A percentile compares a stretch with the other conserved stretches of the same genome.
Evolutionary conservation across 2,113 vertebrate species (phyloP).

Genomic region (Rhinoderma darwinii): DNA sequence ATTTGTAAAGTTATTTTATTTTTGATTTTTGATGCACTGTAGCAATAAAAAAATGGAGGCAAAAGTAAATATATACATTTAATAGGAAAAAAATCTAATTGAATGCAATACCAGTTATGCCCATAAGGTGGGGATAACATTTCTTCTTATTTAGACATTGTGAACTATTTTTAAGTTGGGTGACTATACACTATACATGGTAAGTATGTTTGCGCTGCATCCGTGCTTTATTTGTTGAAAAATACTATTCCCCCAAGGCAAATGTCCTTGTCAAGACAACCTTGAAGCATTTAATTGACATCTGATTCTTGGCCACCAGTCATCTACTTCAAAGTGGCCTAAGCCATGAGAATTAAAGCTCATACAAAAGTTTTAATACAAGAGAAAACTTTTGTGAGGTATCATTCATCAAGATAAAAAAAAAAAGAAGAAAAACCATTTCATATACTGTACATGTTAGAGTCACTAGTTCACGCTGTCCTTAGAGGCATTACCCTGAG

Average conservation of each 20-base stretch:
- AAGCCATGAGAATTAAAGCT: too few species aligned
- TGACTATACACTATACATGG: not conserved
- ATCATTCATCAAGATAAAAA: not conserved
- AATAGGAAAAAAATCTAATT: too few species aligned
- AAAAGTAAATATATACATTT: too few species aligned
- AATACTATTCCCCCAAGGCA: not conserved
- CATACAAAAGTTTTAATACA: not conserved
- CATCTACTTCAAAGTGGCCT: not conserved
- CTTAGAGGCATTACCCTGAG: constrained; percentile 1
- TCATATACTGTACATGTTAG: not conserved
- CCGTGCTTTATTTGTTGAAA: not conserved
- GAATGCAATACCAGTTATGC: not conserved
- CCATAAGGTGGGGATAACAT: not conserved
- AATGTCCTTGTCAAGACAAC: not conserved
- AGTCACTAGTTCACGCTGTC: constrained; percentile 21
- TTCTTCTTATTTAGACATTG: not conserved
- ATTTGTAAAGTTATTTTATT: too few species aligned
- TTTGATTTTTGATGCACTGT: too few species aligned
- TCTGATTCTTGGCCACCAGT: not conserved
- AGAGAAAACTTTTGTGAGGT: not conserved
- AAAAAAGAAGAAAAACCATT: not conserved
- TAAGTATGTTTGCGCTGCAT: too few species aligned
- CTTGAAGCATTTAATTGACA: not conserved
- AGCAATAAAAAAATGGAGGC: too few species aligned
- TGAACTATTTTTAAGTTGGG: not conserved